These are phyloP conservation scores for Ephydatia muelleri DNA, from an alignment of 37 sponge, comb jelly and placozoan genomes.

Conservation along the genomic window DNA sequence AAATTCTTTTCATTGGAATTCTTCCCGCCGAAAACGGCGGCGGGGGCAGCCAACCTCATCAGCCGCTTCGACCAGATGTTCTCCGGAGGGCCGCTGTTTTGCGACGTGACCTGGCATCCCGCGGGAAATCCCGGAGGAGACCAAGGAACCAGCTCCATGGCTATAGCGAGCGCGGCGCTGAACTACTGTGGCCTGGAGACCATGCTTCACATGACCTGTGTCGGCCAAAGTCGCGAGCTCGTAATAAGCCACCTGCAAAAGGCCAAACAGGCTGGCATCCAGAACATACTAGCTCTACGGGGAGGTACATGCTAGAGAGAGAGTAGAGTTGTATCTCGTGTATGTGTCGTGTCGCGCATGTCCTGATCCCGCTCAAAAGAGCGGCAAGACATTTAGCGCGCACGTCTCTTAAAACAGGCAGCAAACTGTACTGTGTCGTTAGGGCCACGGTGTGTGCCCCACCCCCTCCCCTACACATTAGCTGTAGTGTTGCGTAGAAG, in stretches of 20 bases:
- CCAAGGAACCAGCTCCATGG: slow-evolving; percentile 87
- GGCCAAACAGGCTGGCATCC: slow-evolving; percentile 84
- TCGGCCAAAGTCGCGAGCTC: slow-evolving; percentile 54
- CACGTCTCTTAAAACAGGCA: too few species aligned
- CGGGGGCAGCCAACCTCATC: slow-evolving; percentile 92
- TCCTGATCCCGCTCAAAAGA: not conserved
- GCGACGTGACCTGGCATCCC: slow-evolving; percentile 98
- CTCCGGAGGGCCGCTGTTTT: slow-evolving; percentile 90
- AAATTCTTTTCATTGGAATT: slow-evolving; percentile 95
- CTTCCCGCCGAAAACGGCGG: slow-evolving; percentile 93
- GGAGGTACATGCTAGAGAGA: slow-evolving; percentile 71
- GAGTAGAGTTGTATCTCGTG: not conserved
- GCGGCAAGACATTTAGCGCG: too few species aligned
- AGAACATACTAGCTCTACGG: slow-evolving; percentile 92
- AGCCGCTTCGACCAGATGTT: slow-evolving; percentile 89
- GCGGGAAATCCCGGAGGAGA: slow-evolving; percentile 84
- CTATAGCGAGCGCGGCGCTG: slow-evolving; percentile 90
- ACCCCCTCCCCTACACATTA: slow-evolving; percentile 12
- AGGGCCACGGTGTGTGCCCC: not conserved
- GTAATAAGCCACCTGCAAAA: slow-evolving; percentile 65
- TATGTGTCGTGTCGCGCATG: not conserved
- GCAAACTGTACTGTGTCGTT: slow-evolving; percentile 3
- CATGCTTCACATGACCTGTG: slow-evolving; percentile 95
- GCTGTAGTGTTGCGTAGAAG: not conserved
- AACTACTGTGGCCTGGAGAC: slow-evolving; percentile 96